Evolutionary conservation across 2,797 vertebrate species (phyloP), one percentile per base, ranked within the genome.

Genomic region (Notamacropus eugenii): DNA sequence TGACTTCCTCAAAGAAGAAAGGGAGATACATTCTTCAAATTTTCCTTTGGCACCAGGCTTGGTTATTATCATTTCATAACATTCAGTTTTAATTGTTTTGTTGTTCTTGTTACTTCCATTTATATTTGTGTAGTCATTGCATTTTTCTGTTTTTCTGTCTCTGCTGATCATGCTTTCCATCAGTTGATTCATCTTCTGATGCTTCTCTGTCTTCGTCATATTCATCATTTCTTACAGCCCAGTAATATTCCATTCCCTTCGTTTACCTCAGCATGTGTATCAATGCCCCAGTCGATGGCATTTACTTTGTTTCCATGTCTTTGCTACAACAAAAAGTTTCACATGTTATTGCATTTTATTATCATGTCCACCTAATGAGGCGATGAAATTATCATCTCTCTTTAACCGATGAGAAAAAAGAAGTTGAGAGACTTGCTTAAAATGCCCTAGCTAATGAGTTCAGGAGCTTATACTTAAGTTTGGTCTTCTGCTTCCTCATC

Each of bases 321-420:
- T 87, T 50, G 24, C 74, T 87, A 87, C 74, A 87, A 87, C 74
- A 87, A 50, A 87, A 87, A 50, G 40, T 87, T 87, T 87, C 22
- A 87, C 24, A 87, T 50, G 74, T 87, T 87, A 87, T 50, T 87
- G 74, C 74, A 87, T 87, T 82, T 82, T 87, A 87, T 87, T 87
- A 87, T 87, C 22, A 11, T 3, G 28, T 87, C 22, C 24, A 11
- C 40, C 40, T 87, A 46, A 40, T 27, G 40, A 87, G 40, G 40
- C 40, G 22, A 87, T 87, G 40, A 87, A 87, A 50, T 50, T 87
- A 46, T 87, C 27, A 27, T 50, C 10, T 22, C 74, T 87, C 5
- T 74, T 87, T 87, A 50, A 87, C 22, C 22, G 9, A 50, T 46
- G 74, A 87, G 74, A 24, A 50, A 50, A 87, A 46, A 46, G 74